Percentiles rank a stretch among this genome's conserved stretches.
These are phyloP conservation scores for Darevskia mixta DNA, from an alignment of 2,797 vertebrate genomes.

Conservation along the genomic window DNA sequence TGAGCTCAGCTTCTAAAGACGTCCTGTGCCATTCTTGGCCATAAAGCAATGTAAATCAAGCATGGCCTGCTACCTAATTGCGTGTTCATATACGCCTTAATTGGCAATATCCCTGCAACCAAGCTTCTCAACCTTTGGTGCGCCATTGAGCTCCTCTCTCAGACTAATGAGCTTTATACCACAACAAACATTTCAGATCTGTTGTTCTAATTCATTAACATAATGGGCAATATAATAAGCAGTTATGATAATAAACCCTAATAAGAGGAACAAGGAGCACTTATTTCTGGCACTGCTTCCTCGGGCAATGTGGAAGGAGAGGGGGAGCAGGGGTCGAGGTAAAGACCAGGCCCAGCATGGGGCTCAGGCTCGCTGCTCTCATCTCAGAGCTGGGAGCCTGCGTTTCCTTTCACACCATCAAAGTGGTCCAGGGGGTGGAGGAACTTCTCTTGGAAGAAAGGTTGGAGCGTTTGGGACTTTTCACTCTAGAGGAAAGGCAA, in stretches of 20 bases:
- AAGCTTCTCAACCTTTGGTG: constrained; percentile 67
- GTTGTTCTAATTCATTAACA: constrained; percentile 80
- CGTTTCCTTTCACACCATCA: too few relatives aligned
- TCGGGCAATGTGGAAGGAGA: neutral
- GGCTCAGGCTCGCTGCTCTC: neutral
- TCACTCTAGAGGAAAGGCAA: too few relatives aligned
- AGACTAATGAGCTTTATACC: constrained; percentile 75
- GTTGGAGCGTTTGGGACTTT: too few relatives aligned
- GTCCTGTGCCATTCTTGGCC: constrained; percentile 64
- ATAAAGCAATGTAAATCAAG: constrained; percentile 78
- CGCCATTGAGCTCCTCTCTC: constrained; percentile 61
- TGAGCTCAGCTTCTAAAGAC: neutral
- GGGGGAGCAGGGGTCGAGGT: neutral
- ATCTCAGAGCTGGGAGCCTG: too few relatives aligned
- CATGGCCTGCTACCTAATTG: constrained; percentile 78
- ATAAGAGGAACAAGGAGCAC: constrained; percentile 61
- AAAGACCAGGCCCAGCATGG: neutral
- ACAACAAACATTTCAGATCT: constrained; percentile 75
- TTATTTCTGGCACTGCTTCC: constrained; percentile 57
- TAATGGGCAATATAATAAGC: constrained; percentile 72
- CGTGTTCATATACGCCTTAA: constrained; percentile 77
- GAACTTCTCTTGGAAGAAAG: too few relatives aligned
- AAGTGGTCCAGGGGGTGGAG: too few relatives aligned
- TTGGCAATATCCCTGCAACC: constrained; percentile 75
- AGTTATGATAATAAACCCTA: constrained; percentile 74